Percentiles rank a stretch among this genome's conserved stretches.
These are phyloP conservation scores for Urosaurus nigricauda DNA, from an alignment of 2,797 vertebrate species.

Conservation along the genomic window DNA sequence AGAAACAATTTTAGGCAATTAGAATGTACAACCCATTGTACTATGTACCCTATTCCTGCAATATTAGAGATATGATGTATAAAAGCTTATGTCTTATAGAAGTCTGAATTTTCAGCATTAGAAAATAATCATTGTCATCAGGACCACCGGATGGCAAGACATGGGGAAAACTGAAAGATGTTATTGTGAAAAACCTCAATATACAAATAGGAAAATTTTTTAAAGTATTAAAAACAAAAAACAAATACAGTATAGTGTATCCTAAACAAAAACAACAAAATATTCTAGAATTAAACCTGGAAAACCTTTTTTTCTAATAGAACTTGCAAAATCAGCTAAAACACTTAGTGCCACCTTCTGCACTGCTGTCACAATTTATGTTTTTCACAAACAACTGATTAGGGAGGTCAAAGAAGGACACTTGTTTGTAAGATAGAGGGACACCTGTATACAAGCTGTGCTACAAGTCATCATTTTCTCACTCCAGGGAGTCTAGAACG, in stretches of 20 bases:
- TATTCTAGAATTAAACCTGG: neutral
- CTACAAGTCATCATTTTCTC: neutral
- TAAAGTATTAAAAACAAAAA: neutral
- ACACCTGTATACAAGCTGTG: neutral
- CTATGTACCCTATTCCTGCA: neutral
- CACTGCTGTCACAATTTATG: neutral
- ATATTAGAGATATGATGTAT: neutral
- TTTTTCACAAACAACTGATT: neutral
- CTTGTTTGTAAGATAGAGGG: neutral
- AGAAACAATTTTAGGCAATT: slow-evolving; percentile 39
- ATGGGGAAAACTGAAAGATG: neutral
- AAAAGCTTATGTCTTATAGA: neutral
- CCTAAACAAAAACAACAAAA: neutral
- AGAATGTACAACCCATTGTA: neutral
- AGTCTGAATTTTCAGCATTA: neutral
- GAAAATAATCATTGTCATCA: neutral
- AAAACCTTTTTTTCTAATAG: neutral
- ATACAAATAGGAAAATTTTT: neutral
- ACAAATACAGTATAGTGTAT: too few relatives aligned
- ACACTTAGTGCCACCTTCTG: neutral
- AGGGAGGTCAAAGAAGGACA: neutral
- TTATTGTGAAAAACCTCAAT: neutral
- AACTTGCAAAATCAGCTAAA: neutral
- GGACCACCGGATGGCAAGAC: neutral
- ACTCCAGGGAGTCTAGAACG: neutral